Percentiles rank a stretch among this genome's conserved stretches.
Conservation (phyloP, 2,888 invertebrate species). For the Dolichopus griseipennis region DNA sequence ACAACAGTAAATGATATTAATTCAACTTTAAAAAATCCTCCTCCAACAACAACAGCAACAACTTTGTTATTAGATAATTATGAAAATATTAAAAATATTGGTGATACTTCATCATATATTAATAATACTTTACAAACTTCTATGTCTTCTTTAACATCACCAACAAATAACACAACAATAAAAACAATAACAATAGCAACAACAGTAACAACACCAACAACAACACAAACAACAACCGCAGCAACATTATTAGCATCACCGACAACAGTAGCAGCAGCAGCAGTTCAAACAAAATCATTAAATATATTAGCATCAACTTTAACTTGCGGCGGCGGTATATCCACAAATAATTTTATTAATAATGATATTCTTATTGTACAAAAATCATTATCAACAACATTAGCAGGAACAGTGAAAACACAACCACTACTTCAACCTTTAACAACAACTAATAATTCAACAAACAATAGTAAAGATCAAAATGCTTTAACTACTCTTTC, state of each 20-base stretch:
- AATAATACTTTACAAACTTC: not conserved
- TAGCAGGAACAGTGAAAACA: not conserved
- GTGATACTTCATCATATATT: not conserved
- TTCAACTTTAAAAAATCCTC: not conserved
- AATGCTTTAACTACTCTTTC: constrained; percentile 24
- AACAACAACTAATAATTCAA: constrained; percentile 8
- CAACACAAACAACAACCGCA: not conserved
- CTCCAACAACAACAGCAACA: too few species aligned
- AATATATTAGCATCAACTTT: not conserved
- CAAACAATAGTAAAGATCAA: constrained; percentile 16
- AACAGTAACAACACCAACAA: not conserved
- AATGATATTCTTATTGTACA: too few species aligned
- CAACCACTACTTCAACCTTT: not conserved
- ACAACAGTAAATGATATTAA: not conserved
- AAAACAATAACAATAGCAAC: not conserved
- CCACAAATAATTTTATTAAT: constrained; percentile 2
- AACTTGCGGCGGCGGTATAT: not conserved
- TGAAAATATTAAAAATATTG: not conserved
- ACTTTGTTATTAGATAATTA: not conserved
- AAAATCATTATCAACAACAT: not conserved
- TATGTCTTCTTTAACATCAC: not conserved
- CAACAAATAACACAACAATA: not conserved
- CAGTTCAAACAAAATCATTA: not conserved
- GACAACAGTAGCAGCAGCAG: not conserved
- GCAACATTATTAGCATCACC: not conserved